phyloP scores from a whole-genome alignment of 2,113 vertebrate genomes.

The Sinocyclocheilus rhinocerous region DNA sequence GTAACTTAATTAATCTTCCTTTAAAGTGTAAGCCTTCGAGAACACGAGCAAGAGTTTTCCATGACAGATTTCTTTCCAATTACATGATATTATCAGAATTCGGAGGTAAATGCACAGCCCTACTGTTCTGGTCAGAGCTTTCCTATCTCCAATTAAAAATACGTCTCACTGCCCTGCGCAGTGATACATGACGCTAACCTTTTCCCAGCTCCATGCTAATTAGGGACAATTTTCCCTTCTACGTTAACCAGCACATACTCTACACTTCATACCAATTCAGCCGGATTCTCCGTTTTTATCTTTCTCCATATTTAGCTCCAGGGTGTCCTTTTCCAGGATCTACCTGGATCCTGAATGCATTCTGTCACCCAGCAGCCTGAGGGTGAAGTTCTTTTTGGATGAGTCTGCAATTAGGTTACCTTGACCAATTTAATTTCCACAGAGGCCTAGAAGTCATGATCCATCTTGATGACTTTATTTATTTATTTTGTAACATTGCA shows the following conservation, averaged over 20 bases:
- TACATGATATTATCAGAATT: conserved; percentile 66
- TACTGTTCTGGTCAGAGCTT: conserved; percentile 55
- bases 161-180: conserved; percentile 50
- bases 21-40: conserved; percentile 67
- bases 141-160: conserved; percentile 61
- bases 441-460: conserved; percentile 31
- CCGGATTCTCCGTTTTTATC: conserved; percentile 28
- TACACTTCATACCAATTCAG: conserved; percentile 19
- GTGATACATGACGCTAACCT: conserved; percentile 63
- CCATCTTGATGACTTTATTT: conserved; percentile 50
- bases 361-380: conserved; percentile 26
- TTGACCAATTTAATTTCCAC: conserved; percentile 39
- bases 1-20: conserved; percentile 69
- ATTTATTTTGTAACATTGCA: conserved; percentile 34
- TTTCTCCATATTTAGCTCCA: conserved; percentile 28
- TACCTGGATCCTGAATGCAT: conserved; percentile 23
- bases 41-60: conserved; percentile 51
- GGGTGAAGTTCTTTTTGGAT: conserved; percentile 44
- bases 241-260: conserved; percentile 41
- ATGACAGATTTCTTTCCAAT: conserved; percentile 70
- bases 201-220: conserved; percentile 58
- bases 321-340: conserved; percentile 26
- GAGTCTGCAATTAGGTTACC: conserved; percentile 44
- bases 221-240: conserved; percentile 59
- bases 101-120: conserved; percentile 47